Conservation (phyloP, 2,113 vertebrate species). For the Fregata magnificens region DNA sequence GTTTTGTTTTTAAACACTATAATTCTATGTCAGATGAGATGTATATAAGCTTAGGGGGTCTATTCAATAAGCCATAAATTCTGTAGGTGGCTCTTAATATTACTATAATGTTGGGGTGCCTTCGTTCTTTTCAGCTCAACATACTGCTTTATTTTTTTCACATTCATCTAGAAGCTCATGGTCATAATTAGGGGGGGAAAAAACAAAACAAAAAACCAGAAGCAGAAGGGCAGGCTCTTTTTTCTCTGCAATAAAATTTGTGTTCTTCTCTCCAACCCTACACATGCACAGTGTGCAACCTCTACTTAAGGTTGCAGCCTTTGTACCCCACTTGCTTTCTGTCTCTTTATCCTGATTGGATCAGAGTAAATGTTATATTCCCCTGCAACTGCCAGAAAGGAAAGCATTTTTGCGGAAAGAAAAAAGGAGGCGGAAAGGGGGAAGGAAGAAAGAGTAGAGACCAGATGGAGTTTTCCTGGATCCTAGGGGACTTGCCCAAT, state of each 20-base stretch:
- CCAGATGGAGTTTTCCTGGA: neutral
- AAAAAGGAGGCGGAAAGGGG: neutral
- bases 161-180: neutral
- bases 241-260: neutral
- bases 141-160: neutral
- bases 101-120: neutral
- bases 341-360: neutral
- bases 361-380: neutral
- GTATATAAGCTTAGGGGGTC: neutral
- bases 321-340: neutral
- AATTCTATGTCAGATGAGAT: neutral
- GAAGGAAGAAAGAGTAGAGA: neutral
- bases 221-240: neutral
- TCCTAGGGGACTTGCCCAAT: neutral
- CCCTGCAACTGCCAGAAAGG: neutral
- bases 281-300: neutral
- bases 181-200: neutral
- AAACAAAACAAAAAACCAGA: neutral
- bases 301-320: neutral
- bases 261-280: neutral
- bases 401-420: neutral
- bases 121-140: neutral
- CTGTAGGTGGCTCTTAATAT: neutral
- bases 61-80: neutral
- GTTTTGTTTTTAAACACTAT: conserved; percentile 10